A percentile compares a stretch with the other conserved stretches of the same genome.
phyloP scores from a whole-genome alignment of 1,140 invertebrate genomes.

The Zaprionus camerounensis region DNA sequence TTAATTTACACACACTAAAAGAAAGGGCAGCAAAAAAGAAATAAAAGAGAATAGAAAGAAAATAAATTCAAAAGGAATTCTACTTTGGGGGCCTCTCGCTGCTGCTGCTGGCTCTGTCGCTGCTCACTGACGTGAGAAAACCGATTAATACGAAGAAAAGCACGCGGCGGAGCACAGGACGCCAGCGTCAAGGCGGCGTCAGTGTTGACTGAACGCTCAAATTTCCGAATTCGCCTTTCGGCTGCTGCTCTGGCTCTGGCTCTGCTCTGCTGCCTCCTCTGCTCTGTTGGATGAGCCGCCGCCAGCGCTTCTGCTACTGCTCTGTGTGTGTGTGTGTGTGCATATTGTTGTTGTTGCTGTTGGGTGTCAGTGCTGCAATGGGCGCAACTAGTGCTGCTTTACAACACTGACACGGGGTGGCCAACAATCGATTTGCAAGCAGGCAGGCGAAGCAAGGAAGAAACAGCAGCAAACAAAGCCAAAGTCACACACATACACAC shows the following conservation, averaged over 20 bases:
- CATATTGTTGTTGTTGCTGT: neutral
- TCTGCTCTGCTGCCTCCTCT: conserved; percentile 2
- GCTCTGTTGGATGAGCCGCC: neutral
- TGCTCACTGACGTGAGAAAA: conserved; percentile 24
- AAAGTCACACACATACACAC: conserved; percentile 16
- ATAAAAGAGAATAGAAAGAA: neutral
- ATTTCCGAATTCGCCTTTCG: conserved; percentile 37
- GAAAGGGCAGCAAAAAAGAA: neutral
- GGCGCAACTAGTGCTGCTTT: conserved; percentile 57
- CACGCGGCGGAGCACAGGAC: conserved; percentile 50
- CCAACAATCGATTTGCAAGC: conserved; percentile 42
- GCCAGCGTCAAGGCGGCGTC: conserved; percentile 49
- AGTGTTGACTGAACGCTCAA: conserved; percentile 38
- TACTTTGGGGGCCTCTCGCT: neutral
- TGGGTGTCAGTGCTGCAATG: conserved; percentile 43
- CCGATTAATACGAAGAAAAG: conserved; percentile 24
- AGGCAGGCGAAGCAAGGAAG: conserved; percentile 1
- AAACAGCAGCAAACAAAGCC: conserved; percentile 6
- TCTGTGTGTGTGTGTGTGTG: neutral
- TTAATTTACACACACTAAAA: conserved; percentile 7
- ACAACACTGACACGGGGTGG: conserved; percentile 32
- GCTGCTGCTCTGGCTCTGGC: conserved; percentile 6
- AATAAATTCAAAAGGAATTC: conserved; percentile 21
- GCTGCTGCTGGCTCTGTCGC: neutral
- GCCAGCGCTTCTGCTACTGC: neutral